Base-by-base conservation (phyloP, 2,797 vertebrate species). In the Pipistrellus nathusii region DNA sequence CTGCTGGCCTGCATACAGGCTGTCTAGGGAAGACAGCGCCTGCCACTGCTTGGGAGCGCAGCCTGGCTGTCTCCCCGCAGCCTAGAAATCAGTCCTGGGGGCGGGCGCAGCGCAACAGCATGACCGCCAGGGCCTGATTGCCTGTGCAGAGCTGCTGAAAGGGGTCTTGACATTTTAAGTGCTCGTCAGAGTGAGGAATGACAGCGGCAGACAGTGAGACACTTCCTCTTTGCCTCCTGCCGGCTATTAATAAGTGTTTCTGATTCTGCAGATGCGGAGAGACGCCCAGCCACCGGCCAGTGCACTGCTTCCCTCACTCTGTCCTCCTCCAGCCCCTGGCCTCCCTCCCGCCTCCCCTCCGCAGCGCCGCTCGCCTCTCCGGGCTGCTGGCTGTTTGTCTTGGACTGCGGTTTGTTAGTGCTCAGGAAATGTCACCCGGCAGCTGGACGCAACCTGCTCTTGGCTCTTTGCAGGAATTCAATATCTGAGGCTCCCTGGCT, bases 151-250 rank as follows among this genome's bases (percentile, higher is more conserved):
- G 98, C 98, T 97, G 97, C 98, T 98, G 98, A 98, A 98, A 98
- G 98, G 98, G 98, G 98, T 98, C 97, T 92, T 85, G 98, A 98
- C 97, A 98, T 97, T 84, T 98, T 98, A 98, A 98, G 98, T 98
- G 98, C 98, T 98, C 97, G 91, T 98, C 98, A 98, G 97, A 96
- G 97, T 98, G 98, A 98, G 94, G 98, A 98, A 98, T 98, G 98
- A 98, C 98, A 98, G 98, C 97, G 8, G 93, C 96, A 97, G 98
- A 97, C 97, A 96, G 90, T 94, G 97, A 98, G 98, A 97, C 97
- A 94, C 98, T 98, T 98, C 98, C 97, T 91, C 95, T 96, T 96
- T 96, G 93, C 97, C 98, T 96, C 97, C 97, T 96, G 95, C 96
- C 85, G 14, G 90, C 98, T 89, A 97, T 97, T 98, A 97, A 98